Evolutionary conservation across 1,140 invertebrate genomes (phyloP), one percentile per base, ranked within the genome.

Genomic region (Papilio helenus): DNA sequence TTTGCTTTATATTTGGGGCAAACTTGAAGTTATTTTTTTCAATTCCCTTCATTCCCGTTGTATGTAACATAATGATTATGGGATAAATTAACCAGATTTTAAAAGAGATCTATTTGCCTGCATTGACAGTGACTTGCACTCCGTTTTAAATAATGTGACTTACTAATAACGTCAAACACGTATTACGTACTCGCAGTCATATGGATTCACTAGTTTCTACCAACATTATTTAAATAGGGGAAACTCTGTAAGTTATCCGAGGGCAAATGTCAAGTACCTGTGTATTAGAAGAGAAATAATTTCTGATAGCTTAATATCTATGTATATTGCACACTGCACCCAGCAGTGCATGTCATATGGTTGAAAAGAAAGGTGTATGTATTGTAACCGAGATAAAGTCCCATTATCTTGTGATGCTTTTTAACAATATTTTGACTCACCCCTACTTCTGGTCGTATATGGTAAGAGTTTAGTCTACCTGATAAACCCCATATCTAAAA

Each of bases 181-280:
- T 29, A 65, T 65, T 65, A 65, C 76, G 76, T 77, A 77, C 29
- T 44, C 34, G 76, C 76, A 77, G 2, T 77, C 29, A 61, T 65
- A 77, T 61, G 76, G 76, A 61, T 77, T 77, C 76, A 42, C 55
- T 61, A 61, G 55, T 61, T 76, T 51, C 26, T 58, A 76, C 58
- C 55, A 55, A 61, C 55, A 77, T 76, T 76, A 74, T 74, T 26
- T 29, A 65, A 10, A 65, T 29, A 29, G 12, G 61, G 12, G 26
- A 65, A 26, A 65, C 10, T 65, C 26, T 65, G 10, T 29, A 65
- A 26, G 29, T 65, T 3, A 29, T 65, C 26, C 10, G 4, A 23
- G 12, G 1, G 14, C 29, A 65, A 65, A 16, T 65, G 12, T 61
- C 20, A 61, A 16, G 8, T 29, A 29, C 10, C 12, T 65, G 14